Percentiles rank a stretch among this genome's conserved stretches.
phyloP scores from a whole-genome alignment of 2,113 vertebrate genomes.

The Microcebus griseorufus region DNA sequence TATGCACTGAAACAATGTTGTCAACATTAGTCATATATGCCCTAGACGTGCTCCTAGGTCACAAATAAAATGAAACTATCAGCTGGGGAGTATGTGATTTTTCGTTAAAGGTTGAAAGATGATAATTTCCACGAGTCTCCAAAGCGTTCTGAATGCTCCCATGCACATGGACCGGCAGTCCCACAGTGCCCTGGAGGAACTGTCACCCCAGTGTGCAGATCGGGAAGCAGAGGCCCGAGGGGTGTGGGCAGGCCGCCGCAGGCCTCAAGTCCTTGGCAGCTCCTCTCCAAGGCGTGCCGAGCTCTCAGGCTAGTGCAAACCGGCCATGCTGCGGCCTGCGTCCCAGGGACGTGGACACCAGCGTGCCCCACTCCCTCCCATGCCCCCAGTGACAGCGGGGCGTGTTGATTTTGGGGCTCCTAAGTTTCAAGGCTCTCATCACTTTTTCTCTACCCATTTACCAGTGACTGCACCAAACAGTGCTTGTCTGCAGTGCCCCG shows the following conservation, averaged over 20 bases:
- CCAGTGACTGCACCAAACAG: neutral
- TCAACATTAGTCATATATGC: neutral
- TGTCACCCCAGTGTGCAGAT: neutral
- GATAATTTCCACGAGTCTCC: neutral
- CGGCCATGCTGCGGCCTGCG: rapidly evolving
- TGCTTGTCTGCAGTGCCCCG: neutral
- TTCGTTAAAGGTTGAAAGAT: neutral
- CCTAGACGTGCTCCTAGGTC: neutral
- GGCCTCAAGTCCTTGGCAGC: neutral
- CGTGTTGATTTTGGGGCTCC: neutral
- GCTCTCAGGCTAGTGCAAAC: neutral
- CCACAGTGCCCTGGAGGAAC: too few relatives aligned
- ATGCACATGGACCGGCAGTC: rapidly evolving
- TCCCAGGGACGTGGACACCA: neutral
- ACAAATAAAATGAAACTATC: neutral
- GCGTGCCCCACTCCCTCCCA: neutral
- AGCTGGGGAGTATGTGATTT: neutral
- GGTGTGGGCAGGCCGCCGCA: neutral
- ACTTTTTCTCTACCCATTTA: neutral
- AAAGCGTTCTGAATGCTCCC: neutral
- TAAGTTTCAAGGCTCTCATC: neutral
- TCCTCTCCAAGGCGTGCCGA: neutral
- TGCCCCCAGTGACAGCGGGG: neutral
- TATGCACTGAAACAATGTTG: neutral
- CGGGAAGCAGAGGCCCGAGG: neutral